Percentiles rank a stretch among this genome's conserved stretches.
Evolutionary conservation across 2,113 vertebrate species (phyloP).

Genomic region (Kobus ellipsiprymnus): DNA sequence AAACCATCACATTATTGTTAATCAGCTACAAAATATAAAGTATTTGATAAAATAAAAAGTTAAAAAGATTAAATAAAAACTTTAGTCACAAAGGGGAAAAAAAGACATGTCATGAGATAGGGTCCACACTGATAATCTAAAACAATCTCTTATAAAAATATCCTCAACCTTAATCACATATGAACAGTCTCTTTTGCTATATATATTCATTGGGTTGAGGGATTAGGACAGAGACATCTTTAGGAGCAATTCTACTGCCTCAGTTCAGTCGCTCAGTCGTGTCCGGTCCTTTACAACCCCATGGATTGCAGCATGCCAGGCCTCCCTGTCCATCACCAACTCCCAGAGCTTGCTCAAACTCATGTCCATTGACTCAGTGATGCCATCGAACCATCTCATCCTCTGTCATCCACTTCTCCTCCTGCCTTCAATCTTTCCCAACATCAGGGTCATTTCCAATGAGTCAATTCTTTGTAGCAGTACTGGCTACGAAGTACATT

Average conservation of each 20-base stretch:
- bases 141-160: not conserved
- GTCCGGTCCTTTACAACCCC: accelerated
- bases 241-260: not conserved
- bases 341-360: not conserved
- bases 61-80: not conserved
- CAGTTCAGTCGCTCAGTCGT: not conserved
- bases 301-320: not conserved
- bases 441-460: not conserved
- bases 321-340: not conserved
- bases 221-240: not conserved
- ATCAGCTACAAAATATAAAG: not conserved
- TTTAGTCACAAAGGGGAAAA: not conserved
- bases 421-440: not conserved
- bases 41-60: not conserved
- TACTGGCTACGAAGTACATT: not conserved
- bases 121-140: not conserved
- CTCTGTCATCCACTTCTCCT: not conserved
- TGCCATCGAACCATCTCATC: not conserved
- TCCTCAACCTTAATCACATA: not conserved
- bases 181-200: not conserved
- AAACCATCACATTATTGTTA: not conserved
- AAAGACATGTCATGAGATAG: not conserved
- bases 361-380: not conserved
- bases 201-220: not conserved
- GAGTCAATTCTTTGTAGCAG: not conserved